Conservation (phyloP, 2,888 invertebrate species). For the Scotopteryx bipunctaria region DNA sequence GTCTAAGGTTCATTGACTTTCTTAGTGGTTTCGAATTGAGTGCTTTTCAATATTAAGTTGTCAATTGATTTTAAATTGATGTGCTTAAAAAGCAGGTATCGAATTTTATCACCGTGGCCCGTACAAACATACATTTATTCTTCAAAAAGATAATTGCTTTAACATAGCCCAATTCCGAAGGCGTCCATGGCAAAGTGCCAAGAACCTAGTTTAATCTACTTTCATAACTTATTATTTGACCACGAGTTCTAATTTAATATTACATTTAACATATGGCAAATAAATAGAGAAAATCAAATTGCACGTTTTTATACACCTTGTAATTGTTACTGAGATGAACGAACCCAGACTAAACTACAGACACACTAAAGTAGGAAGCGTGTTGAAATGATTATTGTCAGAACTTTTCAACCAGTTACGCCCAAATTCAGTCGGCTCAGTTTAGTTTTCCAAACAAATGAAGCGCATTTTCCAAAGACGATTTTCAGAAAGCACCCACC, state of each 20-base stretch:
- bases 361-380: no score
- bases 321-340: no score
- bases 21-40: neutral
- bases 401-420: no score
- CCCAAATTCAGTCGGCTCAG: no score
- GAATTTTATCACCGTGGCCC: neutral
- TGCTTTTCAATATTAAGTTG: neutral
- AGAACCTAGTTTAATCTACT: constrained; percentile 11
- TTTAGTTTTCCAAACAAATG: neutral
- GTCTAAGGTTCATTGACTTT: constrained; percentile 20
- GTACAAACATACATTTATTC: no score
- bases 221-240: constrained; percentile 14
- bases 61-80: neutral
- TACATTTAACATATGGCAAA: neutral
- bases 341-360: no score
- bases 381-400: no score
- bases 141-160: neutral
- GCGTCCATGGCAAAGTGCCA: constrained; percentile 16
- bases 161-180: neutral
- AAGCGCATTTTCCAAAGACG: constrained; percentile 7
- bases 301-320: no score
- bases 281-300: neutral
- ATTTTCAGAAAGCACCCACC: constrained; percentile 16
- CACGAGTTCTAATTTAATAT: constrained; percentile 7
- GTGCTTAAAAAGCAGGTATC: neutral